These are phyloP conservation scores for Anguilla pacifica DNA, from an alignment of 2,797 vertebrate species.

Conservation along the genomic window DNA sequence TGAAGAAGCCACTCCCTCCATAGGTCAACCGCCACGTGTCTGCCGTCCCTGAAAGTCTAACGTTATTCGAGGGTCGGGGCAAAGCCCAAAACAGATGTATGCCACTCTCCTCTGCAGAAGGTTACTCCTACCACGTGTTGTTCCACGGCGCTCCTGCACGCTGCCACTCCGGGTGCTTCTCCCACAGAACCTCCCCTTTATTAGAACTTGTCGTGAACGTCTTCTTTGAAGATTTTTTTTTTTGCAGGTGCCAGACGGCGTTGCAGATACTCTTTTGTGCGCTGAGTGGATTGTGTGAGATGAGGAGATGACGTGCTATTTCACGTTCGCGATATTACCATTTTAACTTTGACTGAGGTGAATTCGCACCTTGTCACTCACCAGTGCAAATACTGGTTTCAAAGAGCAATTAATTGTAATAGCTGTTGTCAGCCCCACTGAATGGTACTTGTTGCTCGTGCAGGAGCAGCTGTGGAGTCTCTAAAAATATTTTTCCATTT, in stretches of 20 bases:
- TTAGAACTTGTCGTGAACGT: not conserved
- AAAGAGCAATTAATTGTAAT: constrained; percentile 92
- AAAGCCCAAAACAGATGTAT: not conserved
- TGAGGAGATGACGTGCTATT: constrained; percentile 71
- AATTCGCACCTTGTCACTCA: constrained; percentile 94
- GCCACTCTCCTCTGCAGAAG: not conserved
- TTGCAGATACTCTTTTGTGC: constrained; percentile 56
- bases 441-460: constrained; percentile 84
- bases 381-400: constrained; percentile 86
- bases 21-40: not conserved
- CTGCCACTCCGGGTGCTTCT: not conserved
- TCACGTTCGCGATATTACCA: constrained; percentile 80
- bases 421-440: constrained; percentile 86
- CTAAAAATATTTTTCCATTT: constrained; percentile 70
- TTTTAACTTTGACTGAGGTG: constrained; percentile 87
- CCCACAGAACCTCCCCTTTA: not conserved
- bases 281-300: constrained; percentile 48
- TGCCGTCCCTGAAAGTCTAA: not conserved
- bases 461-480: constrained; percentile 76
- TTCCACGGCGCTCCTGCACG: not conserved
- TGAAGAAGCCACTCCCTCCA: not conserved
- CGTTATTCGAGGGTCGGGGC: not conserved
- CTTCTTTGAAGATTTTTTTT: constrained; percentile 1
- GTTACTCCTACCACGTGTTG: not conserved
- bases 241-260: constrained; percentile 58